These are phyloP conservation scores for Picathartes gymnocephalus DNA, from an alignment of 2,113 vertebrate genomes.

Conservation along the genomic window DNA sequence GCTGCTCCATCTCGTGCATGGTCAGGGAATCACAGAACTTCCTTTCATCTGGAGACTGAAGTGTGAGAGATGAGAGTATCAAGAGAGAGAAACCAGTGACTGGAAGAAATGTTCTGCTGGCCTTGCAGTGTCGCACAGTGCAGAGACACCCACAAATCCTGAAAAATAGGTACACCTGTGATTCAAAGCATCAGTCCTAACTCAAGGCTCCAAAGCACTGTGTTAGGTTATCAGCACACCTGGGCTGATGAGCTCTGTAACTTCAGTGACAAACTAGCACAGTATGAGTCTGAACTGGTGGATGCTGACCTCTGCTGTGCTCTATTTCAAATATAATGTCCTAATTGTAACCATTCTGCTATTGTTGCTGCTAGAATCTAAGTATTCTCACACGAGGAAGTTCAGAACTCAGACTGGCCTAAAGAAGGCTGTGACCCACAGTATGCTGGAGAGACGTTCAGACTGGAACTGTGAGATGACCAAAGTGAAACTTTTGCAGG, in stretches of 20 bases:
- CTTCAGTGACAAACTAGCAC: background rate
- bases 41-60: background rate
- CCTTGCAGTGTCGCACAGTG: background rate
- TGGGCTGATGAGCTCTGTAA: background rate
- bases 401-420: background rate
- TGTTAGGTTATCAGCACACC: background rate
- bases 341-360: background rate
- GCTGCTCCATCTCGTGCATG: rapidly evolving
- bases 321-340: background rate
- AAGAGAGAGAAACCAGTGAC: background rate
- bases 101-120: background rate
- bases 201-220: background rate
- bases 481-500: background rate
- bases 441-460: background rate
- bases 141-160: background rate
- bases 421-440: background rate
- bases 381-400: background rate
- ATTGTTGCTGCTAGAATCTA: background rate
- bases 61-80: background rate
- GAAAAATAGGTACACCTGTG: background rate
- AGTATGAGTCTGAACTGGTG: background rate
- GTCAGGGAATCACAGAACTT: background rate
- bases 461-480: background rate
- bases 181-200: background rate
- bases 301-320: background rate